These are phyloP conservation scores for Ochotona princeps DNA, from an alignment of 2,113 vertebrate genomes.

Conservation along the genomic window DNA sequence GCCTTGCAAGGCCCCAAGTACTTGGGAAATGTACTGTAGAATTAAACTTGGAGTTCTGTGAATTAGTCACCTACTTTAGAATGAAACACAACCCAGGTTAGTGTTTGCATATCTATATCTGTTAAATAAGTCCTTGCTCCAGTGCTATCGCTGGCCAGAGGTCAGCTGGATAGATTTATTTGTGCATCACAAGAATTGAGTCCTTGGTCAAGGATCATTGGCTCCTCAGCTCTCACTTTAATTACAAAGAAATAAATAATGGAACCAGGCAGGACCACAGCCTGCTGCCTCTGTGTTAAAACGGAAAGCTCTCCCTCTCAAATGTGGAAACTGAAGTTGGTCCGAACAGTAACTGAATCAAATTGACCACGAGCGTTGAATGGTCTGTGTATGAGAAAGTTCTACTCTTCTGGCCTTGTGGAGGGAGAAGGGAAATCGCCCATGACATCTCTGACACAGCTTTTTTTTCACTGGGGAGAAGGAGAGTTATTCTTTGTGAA, in stretches of 20 bases:
- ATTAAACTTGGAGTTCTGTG: background rate
- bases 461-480: background rate
- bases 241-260: constrained; percentile 41
- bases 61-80: constrained; percentile 55
- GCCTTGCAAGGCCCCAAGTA: constrained; percentile 29
- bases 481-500: constrained; percentile 11
- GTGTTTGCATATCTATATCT: background rate
- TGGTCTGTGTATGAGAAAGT: constrained; percentile 27
- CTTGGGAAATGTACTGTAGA: constrained; percentile 15
- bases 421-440: background rate
- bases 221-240: constrained; percentile 18
- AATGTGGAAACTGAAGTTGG: constrained; percentile 60
- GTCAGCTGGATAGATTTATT: constrained; percentile 42
- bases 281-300: constrained; percentile 18
- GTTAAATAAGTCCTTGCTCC: constrained; percentile 36
- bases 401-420: constrained; percentile 17
- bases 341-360: constrained; percentile 41
- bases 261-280: background rate
- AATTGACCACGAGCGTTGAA: background rate
- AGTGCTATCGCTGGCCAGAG: background rate
- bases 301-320: constrained; percentile 19
- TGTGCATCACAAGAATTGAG: background rate
- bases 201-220: background rate
- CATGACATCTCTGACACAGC: background rate
- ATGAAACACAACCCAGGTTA: constrained; percentile 35